Evolutionary conservation across 2,888 invertebrate species (phyloP), one percentile per base, ranked within the genome.

Genomic region (Panzeria rudis): DNA sequence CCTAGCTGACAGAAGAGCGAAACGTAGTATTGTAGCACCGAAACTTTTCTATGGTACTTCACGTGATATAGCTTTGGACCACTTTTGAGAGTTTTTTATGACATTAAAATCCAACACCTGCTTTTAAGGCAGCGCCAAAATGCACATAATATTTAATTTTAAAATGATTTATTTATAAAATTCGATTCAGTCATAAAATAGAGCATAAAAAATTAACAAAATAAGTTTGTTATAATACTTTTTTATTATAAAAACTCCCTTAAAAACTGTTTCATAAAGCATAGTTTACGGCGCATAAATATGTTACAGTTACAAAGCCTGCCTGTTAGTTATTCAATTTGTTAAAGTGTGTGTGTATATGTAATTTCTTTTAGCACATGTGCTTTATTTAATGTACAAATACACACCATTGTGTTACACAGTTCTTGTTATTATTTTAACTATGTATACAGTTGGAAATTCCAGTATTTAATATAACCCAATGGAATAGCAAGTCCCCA

Each of bases 401-500:
- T 6, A 64, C 41, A 64, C 15, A 32, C 44, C 41, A 54, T 35
- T 41, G 15, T 38, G 32, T 35, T 73, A 13, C 17, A 71, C n/a
- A 29, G 29, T 59, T 59, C 44, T 29, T 44, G 25, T 35, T 59
- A 44, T 44, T 47, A 25, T 72, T 72, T 44, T 32, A 20, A 17
- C 23, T 73, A 15, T 35, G 23, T 35, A 79, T 9, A 13, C 47
- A 61, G 56, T 76, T 50, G 62, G 20, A 52, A 32, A 32, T 68
- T 32, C 23, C 25, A 13, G 64, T 56, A 73, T 72, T 83, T 61
- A 20, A 54, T 75, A 66, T 23, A 73, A 50, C 61, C 61, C 54
- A 69, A 35, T 54, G 11, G 52, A 47, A 50, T 73, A 61, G 29
- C 23, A 35, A 44, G 52, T 84, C 84, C 80, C 84, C 52, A 72